Conservation (phyloP, 2,888 invertebrate species). For the Erebia palarica region DNA sequence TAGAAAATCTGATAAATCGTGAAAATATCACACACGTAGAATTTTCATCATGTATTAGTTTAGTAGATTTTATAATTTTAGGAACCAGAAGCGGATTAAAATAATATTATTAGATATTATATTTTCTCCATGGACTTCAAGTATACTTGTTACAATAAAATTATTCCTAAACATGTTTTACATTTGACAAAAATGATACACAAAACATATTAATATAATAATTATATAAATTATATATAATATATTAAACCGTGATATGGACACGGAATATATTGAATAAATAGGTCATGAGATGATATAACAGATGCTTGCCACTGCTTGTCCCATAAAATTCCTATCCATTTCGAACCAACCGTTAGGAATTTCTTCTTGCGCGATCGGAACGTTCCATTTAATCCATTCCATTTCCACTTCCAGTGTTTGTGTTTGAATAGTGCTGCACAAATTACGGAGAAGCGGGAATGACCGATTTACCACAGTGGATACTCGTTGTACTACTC, state of each 20-base stretch:
- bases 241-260: background rate
- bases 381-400: conserved; percentile 7
- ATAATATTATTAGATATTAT: too few relatives aligned
- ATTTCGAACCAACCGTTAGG: background rate
- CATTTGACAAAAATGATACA: too few relatives aligned
- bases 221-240: too few relatives aligned
- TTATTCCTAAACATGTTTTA: too few relatives aligned
- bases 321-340: conserved; percentile 7
- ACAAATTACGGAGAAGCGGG: background rate
- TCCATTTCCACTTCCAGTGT: conserved; percentile 13
- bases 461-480: conserved; percentile 12
- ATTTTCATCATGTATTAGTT: too few relatives aligned
- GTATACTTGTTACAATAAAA: too few relatives aligned
- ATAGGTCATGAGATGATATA: background rate
- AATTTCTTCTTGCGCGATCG: conserved; percentile 5
- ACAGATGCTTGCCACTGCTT: background rate
- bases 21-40: too few relatives aligned
- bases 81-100: too few relatives aligned
- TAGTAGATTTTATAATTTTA: too few relatives aligned
- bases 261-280: background rate
- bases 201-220: too few relatives aligned
- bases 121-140: too few relatives aligned
- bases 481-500: background rate
- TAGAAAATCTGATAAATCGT: too few relatives aligned
- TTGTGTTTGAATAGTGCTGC: conserved; percentile 12